These are phyloP conservation scores for Sarcophaga variegata DNA, from an alignment of 2,888 invertebrate genomes.

Conservation along the genomic window DNA sequence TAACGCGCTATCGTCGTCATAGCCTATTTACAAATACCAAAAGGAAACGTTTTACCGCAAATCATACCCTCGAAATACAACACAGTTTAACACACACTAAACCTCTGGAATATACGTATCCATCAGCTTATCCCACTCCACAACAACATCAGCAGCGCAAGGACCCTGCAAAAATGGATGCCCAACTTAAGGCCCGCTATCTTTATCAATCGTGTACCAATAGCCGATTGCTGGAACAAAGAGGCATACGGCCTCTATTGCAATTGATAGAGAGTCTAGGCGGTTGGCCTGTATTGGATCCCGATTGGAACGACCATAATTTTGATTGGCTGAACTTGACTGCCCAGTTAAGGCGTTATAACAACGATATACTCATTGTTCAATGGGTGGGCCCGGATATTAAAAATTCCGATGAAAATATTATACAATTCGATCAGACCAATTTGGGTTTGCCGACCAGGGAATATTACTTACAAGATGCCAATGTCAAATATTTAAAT, in stretches of 20 bases:
- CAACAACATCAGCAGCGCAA: neutral
- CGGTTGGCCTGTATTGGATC: slow-evolving; percentile 92
- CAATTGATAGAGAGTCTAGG: slow-evolving; percentile 88
- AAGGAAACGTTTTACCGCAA: slow-evolving; percentile 73
- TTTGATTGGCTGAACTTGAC: slow-evolving; percentile 90
- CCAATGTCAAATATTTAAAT: slow-evolving; percentile 85
- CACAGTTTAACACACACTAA: neutral
- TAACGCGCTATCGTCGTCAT: slow-evolving; percentile 76
- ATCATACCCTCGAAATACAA: slow-evolving; percentile 35
- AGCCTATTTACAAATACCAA: slow-evolving; percentile 72
- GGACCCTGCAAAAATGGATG: slow-evolving; percentile 85
- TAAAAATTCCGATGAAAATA: slow-evolving; percentile 94
- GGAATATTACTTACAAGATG: slow-evolving; percentile 89
- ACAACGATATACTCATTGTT: slow-evolving; percentile 92
- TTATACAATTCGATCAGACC: slow-evolving; percentile 95
- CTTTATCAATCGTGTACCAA: slow-evolving; percentile 95
- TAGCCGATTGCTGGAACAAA: slow-evolving; percentile 86
- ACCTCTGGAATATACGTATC: neutral
- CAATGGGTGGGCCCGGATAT: slow-evolving; percentile 97
- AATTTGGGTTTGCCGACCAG: slow-evolving; percentile 89
- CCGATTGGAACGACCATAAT: slow-evolving; percentile 85
- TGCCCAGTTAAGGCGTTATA: slow-evolving; percentile 89
- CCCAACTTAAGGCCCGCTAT: slow-evolving; percentile 90
- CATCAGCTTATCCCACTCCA: neutral
- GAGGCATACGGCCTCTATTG: slow-evolving; percentile 88